Conservation (phyloP, 2,888 invertebrate genomes). For the Cerastis leucographa region DNA sequence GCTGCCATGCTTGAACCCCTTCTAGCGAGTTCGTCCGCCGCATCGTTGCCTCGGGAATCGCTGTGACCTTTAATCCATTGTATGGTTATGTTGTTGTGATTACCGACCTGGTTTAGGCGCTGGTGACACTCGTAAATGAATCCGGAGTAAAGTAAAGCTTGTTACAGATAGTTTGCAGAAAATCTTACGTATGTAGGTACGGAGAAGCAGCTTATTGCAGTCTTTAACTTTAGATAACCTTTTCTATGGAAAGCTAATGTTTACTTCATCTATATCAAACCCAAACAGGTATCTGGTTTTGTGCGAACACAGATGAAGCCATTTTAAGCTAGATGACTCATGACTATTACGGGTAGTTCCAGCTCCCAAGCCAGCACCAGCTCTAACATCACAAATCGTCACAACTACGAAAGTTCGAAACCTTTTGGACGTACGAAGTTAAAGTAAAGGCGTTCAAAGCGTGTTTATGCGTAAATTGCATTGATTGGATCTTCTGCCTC, state of each 20-base stretch:
- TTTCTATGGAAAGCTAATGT: neutral
- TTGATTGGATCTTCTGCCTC: conserved; percentile 39
- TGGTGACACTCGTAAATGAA: too few species aligned
- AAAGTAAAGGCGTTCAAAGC: neutral
- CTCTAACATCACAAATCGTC: neutral
- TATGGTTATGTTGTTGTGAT: too few species aligned
- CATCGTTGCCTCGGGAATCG: too few species aligned
- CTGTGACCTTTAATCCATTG: too few species aligned
- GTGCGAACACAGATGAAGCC: neutral
- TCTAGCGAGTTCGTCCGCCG: too few species aligned
- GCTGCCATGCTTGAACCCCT: too few species aligned
- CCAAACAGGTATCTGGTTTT: neutral
- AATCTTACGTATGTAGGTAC: too few species aligned
- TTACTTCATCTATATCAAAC: neutral
- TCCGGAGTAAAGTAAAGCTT: too few species aligned
- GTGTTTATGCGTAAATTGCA: conserved; percentile 7
- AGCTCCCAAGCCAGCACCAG: neutral
- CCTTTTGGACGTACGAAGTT: neutral
- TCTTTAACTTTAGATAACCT: neutral
- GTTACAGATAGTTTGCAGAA: neutral
- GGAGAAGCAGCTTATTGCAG: neutral
- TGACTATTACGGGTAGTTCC: neutral
- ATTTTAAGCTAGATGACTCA: neutral
- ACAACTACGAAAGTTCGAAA: neutral
- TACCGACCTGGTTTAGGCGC: too few species aligned